Percentiles rank a stretch among this genome's conserved stretches.
phyloP scores from a whole-genome alignment of 1,140 invertebrate genomes.

The Formica exsecta region DNA sequence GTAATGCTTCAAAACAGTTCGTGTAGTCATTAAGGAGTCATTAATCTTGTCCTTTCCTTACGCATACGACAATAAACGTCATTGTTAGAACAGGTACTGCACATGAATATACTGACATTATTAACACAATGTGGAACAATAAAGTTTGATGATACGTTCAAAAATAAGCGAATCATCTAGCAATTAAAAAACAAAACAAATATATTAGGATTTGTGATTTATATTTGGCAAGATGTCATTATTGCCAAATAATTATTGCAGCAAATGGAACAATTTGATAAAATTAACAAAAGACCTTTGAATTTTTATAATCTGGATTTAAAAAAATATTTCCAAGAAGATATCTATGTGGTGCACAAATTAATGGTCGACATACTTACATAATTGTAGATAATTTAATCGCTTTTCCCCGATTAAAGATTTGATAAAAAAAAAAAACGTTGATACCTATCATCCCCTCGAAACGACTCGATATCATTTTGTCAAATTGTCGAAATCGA shows the following conservation, averaged over 20 bases:
- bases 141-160: neutral
- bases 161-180: constrained; percentile 8
- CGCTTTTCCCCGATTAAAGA: neutral
- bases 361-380: neutral
- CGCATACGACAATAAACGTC: constrained; percentile 71
- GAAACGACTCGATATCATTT: neutral
- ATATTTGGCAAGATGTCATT: neutral
- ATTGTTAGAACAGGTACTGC: constrained; percentile 71
- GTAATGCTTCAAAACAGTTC: constrained; percentile 75
- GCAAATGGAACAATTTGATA: neutral
- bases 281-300: neutral
- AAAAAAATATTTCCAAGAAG: constrained; percentile 10
- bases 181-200: neutral
- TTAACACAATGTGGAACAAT: constrained; percentile 62
- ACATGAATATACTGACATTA: constrained; percentile 42
- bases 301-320: neutral
- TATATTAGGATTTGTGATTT: neutral
- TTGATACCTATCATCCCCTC: neutral
- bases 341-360: too few relatives aligned
- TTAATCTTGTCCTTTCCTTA: constrained; percentile 79
- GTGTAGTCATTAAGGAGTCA: constrained; percentile 83
- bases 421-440: neutral
- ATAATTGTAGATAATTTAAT: constrained; percentile 3
- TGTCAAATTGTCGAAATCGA: neutral
- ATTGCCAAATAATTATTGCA: neutral